These are phyloP conservation scores for Danio kyathit DNA, from an alignment of 2,797 vertebrate genomes.

Conservation along the genomic window DNA sequence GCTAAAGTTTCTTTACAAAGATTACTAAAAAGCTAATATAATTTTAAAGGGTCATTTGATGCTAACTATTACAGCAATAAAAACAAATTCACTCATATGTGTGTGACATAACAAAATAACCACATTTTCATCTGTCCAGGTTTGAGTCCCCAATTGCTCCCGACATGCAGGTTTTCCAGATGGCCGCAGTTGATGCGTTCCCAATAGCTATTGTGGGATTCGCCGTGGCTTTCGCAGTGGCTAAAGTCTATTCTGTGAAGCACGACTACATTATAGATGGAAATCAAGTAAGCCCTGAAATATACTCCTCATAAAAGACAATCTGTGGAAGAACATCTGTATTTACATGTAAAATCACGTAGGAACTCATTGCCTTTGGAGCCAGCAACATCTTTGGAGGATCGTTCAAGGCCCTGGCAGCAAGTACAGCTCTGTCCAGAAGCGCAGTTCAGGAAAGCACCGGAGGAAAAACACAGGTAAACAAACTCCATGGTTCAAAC, in stretches of 20 bases:
- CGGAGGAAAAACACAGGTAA: constrained; percentile 97
- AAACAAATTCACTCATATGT: background rate
- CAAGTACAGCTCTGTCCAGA: constrained; percentile 93
- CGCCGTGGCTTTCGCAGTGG: constrained; percentile 91
- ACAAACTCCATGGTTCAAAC: background rate
- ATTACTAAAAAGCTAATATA: too few species aligned
- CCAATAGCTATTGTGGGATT: constrained; percentile 92
- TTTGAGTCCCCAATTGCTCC: constrained; percentile 85
- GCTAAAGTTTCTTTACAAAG: too few species aligned
- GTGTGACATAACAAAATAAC: constrained; percentile 8
- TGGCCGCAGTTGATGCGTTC: constrained; percentile 82
- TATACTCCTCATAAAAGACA: background rate
- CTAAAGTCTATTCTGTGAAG: constrained; percentile 93
- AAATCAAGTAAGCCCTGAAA: constrained; percentile 85
- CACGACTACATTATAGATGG: constrained; percentile 91
- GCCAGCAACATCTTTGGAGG: constrained; percentile 90
- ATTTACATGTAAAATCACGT: background rate
- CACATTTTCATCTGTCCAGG: constrained; percentile 58
- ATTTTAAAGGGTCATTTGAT: background rate
- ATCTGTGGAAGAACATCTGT: background rate
- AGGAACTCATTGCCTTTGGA: constrained; percentile 97
- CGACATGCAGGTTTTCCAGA: constrained; percentile 76
- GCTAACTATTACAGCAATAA: background rate
- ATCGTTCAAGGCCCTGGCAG: constrained; percentile 88
- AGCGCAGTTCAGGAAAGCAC: constrained; percentile 95